Conservation (phyloP, 64 coral and sea anemone species). For the Dendrophyllia cribrosa region DNA sequence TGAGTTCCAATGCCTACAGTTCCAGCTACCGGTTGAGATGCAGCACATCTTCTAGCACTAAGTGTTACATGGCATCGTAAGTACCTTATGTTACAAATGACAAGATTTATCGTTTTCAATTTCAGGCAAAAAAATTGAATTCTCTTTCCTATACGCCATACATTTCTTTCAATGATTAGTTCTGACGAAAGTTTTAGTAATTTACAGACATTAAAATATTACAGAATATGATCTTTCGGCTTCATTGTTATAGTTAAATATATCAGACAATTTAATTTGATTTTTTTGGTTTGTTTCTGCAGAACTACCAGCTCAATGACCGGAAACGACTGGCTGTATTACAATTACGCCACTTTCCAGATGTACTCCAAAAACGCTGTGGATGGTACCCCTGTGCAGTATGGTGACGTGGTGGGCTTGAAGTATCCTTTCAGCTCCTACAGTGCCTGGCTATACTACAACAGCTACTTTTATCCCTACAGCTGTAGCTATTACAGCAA, state of each 20-base stretch:
- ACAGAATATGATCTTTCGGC: too few relatives aligned
- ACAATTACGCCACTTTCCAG: not conserved
- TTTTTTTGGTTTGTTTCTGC: not conserved
- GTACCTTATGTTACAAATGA: not conserved
- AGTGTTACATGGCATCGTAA: slow-evolving; percentile 17
- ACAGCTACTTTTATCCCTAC: slow-evolving; percentile 6
- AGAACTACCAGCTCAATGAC: not conserved
- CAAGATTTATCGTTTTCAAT: too few relatives aligned
- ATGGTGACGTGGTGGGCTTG: slow-evolving; percentile 20
- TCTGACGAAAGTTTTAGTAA: too few relatives aligned
- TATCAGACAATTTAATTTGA: too few relatives aligned
- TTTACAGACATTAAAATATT: too few relatives aligned
- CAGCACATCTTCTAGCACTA: not conserved
- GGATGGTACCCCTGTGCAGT: not conserved
- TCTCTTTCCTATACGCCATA: too few relatives aligned
- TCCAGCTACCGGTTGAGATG: slow-evolving; percentile 4
- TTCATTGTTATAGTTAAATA: too few relatives aligned
- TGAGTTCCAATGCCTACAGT: not conserved
- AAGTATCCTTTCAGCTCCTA: not conserved
- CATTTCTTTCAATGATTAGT: too few relatives aligned
- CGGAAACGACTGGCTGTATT: not conserved
- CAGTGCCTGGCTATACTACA: not conserved
- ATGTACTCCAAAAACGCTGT: not conserved
- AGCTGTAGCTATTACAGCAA: slow-evolving; percentile 32
- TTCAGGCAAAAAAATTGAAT: too few relatives aligned